A percentile compares a stretch with the other conserved stretches of the same genome.
These are phyloP conservation scores for Diogma glabrata DNA, from an alignment of 2,888 invertebrate genomes.

Conservation along the genomic window DNA sequence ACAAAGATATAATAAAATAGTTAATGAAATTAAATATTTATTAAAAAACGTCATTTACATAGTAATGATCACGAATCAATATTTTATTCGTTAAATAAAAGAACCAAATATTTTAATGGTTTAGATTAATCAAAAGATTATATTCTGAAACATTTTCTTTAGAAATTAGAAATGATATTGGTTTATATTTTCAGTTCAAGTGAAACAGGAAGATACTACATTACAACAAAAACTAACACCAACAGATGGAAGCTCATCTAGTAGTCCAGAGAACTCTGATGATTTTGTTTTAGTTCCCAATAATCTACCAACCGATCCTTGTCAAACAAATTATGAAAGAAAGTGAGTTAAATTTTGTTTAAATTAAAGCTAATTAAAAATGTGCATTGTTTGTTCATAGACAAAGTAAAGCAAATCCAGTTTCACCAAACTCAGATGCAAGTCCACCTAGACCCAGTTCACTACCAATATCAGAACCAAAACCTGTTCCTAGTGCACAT, in stretches of 20 bases:
- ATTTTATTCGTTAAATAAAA: no score
- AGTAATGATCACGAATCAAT: no score
- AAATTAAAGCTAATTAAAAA: background rate
- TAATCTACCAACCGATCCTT: conserved; percentile 49
- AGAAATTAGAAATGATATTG: no score
- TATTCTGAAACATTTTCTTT: no score
- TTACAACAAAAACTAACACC: background rate
- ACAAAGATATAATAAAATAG: no score
- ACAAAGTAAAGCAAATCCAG: conserved; percentile 22
- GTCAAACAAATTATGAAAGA: conserved; percentile 29
- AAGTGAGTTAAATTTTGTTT: conserved; percentile 22
- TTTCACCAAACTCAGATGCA: conserved; percentile 26
- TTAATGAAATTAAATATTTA: no score
- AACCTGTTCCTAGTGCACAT: conserved; percentile 53
- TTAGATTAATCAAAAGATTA: no score
- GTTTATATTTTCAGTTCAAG: no score
- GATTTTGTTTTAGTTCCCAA: conserved; percentile 73
- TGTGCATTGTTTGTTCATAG: conserved; percentile 19
- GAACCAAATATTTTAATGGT: no score
- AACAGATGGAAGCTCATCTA: conserved; percentile 36
- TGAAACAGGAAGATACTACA: background rate
- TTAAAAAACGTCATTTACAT: no score
- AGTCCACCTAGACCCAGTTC: conserved; percentile 58
- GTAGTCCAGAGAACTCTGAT: conserved; percentile 59
- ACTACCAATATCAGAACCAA: conserved; percentile 61